Conservation (phyloP, 2,797 vertebrate species). For the Anomalospiza imberbis region DNA sequence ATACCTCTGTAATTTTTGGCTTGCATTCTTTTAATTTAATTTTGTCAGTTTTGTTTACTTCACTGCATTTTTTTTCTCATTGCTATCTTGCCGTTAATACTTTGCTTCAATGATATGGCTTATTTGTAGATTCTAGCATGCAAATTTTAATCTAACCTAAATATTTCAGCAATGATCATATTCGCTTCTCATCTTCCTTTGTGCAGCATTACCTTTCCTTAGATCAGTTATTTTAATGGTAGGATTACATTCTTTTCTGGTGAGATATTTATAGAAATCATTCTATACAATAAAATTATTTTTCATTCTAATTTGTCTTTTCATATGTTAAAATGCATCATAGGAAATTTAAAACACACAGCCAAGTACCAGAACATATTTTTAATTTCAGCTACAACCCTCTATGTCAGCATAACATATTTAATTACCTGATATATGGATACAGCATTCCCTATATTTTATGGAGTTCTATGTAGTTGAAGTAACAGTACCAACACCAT, state of each 20-base stretch:
- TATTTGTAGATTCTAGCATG: neutral
- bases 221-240: neutral
- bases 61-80: neutral
- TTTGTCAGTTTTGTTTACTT: neutral
- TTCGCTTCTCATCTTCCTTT: neutral
- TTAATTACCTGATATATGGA: neutral
- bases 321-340: neutral
- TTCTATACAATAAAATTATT: neutral
- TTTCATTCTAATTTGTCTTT: neutral
- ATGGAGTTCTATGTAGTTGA: neutral
- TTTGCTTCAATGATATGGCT: neutral
- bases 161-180: neutral
- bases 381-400: neutral
- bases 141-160: neutral
- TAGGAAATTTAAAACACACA: neutral
- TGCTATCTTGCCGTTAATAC: neutral
- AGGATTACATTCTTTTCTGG: neutral
- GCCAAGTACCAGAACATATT: neutral
- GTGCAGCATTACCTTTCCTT: neutral
- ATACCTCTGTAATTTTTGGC: neutral
- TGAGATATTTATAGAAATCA: neutral
- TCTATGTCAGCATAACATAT: neutral
- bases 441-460: neutral
- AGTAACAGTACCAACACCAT: neutral
- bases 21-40: neutral